phyloP scores from a whole-genome alignment of 2,113 vertebrate species.

The Fulica atra region DNA sequence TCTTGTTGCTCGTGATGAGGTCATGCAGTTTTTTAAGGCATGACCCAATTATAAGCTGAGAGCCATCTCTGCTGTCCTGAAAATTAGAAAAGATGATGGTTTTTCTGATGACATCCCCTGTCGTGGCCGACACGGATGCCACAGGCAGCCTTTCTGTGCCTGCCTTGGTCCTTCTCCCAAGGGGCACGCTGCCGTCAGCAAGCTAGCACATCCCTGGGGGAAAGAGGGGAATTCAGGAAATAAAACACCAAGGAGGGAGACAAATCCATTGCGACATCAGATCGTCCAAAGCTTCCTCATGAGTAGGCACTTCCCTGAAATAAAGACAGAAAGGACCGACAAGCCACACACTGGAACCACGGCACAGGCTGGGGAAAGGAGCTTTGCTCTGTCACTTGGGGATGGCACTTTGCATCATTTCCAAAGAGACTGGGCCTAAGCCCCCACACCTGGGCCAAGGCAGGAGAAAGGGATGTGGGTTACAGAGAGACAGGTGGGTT shows the following conservation, averaged over 20 bases:
- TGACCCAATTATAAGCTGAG: slow-evolving; percentile 36
- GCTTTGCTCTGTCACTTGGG: neutral
- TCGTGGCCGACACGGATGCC: neutral
- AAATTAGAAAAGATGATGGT: slow-evolving; percentile 41
- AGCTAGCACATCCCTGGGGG: neutral
- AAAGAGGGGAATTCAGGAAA: neutral
- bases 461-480: rapidly evolving
- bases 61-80: slow-evolving; percentile 21
- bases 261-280: neutral
- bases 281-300: neutral
- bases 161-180: neutral
- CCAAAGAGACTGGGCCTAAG: neutral
- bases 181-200: neutral
- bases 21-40: neutral
- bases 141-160: neutral
- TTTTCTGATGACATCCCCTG: slow-evolving; percentile 31
- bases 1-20: neutral
- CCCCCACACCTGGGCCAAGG: neutral
- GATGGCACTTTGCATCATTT: neutral
- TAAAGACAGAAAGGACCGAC: neutral
- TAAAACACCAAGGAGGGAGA: neutral
- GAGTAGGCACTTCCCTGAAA: neutral
- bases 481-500: neutral
- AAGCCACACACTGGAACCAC: neutral
- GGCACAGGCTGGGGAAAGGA: neutral